phyloP scores from a whole-genome alignment of 2,888 invertebrate species.

The Drosophila falleni region DNA sequence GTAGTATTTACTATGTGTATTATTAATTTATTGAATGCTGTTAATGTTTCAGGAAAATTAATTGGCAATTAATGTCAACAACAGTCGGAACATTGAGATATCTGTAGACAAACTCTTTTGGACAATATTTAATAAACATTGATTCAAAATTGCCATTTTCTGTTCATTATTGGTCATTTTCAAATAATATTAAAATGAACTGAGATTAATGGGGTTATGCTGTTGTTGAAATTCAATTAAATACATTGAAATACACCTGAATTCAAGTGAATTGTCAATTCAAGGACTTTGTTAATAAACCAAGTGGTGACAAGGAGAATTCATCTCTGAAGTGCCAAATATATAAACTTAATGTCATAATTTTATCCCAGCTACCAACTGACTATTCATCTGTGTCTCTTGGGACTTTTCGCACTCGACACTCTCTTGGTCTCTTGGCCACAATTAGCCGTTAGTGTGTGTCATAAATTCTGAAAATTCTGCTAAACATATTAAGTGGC shows the following conservation, averaged over 20 bases:
- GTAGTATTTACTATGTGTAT: slow-evolving; percentile 3
- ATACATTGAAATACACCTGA: slow-evolving; percentile 17
- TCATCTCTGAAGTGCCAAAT: background rate
- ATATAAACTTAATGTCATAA: background rate
- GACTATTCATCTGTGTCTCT: background rate
- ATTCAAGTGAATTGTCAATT: background rate
- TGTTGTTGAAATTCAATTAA: slow-evolving; percentile 46
- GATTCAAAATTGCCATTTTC: slow-evolving; percentile 24
- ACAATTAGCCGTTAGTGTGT: slow-evolving; percentile 53
- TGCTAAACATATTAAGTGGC: slow-evolving; percentile 56
- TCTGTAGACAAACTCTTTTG: background rate
- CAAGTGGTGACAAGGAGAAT: background rate
- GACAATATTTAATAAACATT: slow-evolving; percentile 36
- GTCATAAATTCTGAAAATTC: slow-evolving; percentile 54
- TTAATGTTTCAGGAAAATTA: slow-evolving; percentile 60
- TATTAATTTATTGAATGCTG: slow-evolving; percentile 51
- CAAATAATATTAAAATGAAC: slow-evolving; percentile 23
- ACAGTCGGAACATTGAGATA: slow-evolving; percentile 28
- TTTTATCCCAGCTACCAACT: background rate
- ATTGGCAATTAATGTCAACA: slow-evolving; percentile 68
- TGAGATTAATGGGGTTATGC: background rate
- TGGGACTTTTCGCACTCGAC: background rate
- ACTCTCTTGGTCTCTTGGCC: slow-evolving; percentile 2
- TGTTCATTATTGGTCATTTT: slow-evolving; percentile 35
- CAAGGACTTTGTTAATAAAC: background rate